Evolutionary conservation across 2,888 invertebrate genomes (phyloP).

Genomic region (Pharmacophagus antenor): DNA sequence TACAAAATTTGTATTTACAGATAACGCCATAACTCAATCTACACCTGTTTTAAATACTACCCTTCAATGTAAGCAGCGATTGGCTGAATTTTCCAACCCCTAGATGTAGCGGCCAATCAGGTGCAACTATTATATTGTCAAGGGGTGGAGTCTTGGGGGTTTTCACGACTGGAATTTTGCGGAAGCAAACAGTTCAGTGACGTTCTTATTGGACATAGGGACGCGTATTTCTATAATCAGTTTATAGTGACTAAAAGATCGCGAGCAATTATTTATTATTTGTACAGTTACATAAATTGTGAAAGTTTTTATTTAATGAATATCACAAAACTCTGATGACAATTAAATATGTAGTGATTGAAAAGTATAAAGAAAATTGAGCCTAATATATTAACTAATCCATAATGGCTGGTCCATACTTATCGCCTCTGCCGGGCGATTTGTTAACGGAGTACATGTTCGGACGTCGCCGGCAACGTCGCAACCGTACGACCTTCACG

Average conservation of each 20-base stretch:
- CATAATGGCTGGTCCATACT: constrained; percentile 91
- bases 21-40: constrained; percentile 76
- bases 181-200: constrained; percentile 63
- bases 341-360: constrained; percentile 9
- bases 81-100: constrained; percentile 72
- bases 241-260: constrained; percentile 40
- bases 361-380: neutral
- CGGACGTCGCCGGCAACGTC: constrained; percentile 91
- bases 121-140: constrained; percentile 44
- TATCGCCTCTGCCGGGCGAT: constrained; percentile 92
- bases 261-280: constrained; percentile 34
- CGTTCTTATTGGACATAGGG: constrained; percentile 48
- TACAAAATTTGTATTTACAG: constrained; percentile 66
- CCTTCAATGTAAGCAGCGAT: constrained; percentile 49
- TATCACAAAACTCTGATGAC: neutral
- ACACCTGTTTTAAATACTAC: constrained; percentile 71
- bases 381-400: constrained; percentile 12
- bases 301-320: constrained; percentile 32
- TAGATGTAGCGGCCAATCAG: constrained; percentile 60
- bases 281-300: constrained; percentile 44
- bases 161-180: constrained; percentile 65
- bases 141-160: constrained; percentile 73
- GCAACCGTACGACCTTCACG: constrained; percentile 96
- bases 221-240: constrained; percentile 37
- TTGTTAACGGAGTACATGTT: constrained; percentile 96